Base-by-base conservation (phyloP, 1,140 invertebrate species). In the Drosophila kurseongensis region DNA sequence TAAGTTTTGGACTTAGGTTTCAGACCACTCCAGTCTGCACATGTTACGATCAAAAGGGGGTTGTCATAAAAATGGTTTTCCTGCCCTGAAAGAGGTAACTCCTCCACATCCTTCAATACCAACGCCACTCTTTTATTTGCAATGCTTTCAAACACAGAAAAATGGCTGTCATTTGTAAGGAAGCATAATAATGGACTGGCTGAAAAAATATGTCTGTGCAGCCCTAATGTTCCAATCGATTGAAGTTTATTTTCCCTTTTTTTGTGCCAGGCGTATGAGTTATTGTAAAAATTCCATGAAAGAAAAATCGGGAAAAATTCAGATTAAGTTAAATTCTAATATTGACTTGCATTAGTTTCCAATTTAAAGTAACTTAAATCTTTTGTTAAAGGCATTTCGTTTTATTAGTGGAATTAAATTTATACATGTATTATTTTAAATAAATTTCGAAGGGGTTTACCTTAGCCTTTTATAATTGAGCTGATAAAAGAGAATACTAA, bases 91-190 rank as follows among this genome's bases (percentile, higher is more conserved):
- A 71, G 41, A 69, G 67, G 67, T 56, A 68, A 35, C 63, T 35
- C 41, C 35, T 27, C 35, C 36, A 45, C 63, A 40, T 69, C 14
- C 32, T 23, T 50, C 45, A 35, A 61, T 65, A 59, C 16, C 32
- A 14, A 5, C n/a, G 10, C 18, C 42, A 18, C 35, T 48, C 18
- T 27, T 57, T 58, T 57, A 69, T 71, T 71, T 71, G 65, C 67
- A 48, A 35, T 29, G 65, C 68, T 71, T 42, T 71, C 36, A 71
- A 41, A 38, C 27, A 16, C 51, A 42, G 36, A 35, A 16, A 72
- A 72, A 71, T 72, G 65, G 42, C 66, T 29, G 35, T 51, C 67
- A 71, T 71, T 71, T 71, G 68, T 58, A 72, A 41, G 36, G 58
- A 56, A 50, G 42, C n/a, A 18, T 56, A 57, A 48, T 57, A 71